Percentiles rank a stretch among this genome's conserved stretches.
Evolutionary conservation across 2,113 vertebrate species (phyloP).

Genomic region (Trogon melanurus): DNA sequence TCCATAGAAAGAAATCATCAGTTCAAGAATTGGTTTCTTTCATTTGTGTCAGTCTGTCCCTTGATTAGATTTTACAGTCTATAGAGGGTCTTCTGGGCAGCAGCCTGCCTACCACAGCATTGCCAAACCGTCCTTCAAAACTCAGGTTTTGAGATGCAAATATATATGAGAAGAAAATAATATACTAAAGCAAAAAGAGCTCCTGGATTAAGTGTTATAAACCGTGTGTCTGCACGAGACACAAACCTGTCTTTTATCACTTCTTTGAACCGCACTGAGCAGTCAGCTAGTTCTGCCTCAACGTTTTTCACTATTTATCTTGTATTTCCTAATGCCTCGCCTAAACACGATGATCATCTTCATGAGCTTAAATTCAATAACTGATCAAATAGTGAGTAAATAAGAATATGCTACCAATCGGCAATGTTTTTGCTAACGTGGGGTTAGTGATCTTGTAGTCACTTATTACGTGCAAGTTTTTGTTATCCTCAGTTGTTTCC

Average conservation of each 20-base stretch:
- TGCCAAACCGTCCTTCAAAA: conserved; percentile 16
- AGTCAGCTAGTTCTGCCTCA: neutral
- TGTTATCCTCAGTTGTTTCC: neutral
- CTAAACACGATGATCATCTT: neutral
- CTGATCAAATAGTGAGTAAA: neutral
- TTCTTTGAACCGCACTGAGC: neutral
- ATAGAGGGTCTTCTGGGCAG: neutral
- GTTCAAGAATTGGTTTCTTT: neutral
- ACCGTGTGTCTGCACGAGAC: neutral
- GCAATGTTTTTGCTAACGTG: neutral
- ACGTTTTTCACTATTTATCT: neutral
- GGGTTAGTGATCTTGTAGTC: neutral
- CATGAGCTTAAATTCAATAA: neutral
- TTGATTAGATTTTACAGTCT: neutral
- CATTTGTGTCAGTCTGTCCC: neutral
- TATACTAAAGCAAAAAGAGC: neutral
- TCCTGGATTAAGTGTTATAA: neutral
- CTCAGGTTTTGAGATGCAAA: neutral
- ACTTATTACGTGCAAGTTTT: neutral
- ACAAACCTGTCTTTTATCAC: neutral
- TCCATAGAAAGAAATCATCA: neutral
- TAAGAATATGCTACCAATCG: neutral
- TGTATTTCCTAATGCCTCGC: neutral
- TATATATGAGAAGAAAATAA: neutral
- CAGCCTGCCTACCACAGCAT: neutral